These are phyloP conservation scores for Poecile atricapillus DNA, from an alignment of 2,113 vertebrate genomes.

Conservation along the genomic window DNA sequence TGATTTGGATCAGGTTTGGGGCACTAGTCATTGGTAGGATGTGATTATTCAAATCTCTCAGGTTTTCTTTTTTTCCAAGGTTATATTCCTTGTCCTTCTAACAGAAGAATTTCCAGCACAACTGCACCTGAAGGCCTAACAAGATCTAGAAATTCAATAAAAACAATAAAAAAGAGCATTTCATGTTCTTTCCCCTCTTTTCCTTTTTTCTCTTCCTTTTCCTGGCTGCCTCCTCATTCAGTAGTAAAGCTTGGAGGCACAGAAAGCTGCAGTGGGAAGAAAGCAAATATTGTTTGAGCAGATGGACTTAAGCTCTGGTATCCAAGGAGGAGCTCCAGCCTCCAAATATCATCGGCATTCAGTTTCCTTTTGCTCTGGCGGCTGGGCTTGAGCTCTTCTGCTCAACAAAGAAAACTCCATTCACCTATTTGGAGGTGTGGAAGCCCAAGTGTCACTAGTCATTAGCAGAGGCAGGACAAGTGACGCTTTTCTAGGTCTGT, in stretches of 20 bases:
- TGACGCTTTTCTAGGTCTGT: neutral
- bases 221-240: neutral
- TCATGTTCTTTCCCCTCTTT: neutral
- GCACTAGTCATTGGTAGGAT: neutral
- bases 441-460: constrained; percentile 1
- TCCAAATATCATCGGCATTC: neutral
- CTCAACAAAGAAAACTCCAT: neutral
- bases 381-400: neutral
- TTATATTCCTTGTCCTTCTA: neutral
- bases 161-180: neutral
- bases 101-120: neutral
- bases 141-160: neutral
- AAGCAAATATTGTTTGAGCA: neutral
- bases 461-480: neutral
- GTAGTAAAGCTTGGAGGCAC: neutral
- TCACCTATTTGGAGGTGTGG: neutral
- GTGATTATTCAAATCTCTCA: neutral
- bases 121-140: neutral
- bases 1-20: neutral
- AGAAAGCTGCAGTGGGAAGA: neutral
- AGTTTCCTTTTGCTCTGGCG: accelerated
- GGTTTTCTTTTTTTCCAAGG: neutral
- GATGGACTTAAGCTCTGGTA: neutral
- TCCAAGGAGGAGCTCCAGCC: neutral
- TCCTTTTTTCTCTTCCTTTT: neutral